Percentiles rank a stretch among this genome's conserved stretches.
Conservation (phyloP, 2,888 invertebrate species). For the Aporophyla nigra region DNA sequence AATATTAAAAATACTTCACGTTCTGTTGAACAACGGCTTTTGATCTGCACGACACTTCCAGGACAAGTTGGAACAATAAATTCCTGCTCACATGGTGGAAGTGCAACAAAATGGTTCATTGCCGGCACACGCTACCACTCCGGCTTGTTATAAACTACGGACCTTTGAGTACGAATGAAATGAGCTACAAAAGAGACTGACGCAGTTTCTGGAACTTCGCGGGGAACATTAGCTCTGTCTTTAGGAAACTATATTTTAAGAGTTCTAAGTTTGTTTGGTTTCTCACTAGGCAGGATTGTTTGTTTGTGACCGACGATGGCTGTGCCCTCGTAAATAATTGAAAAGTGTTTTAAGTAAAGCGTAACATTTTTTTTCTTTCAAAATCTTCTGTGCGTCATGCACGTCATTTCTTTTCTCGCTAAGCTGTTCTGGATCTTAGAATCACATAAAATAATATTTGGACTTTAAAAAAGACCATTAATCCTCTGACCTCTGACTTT, state of each 20-base stretch:
- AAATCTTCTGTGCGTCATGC: neutral
- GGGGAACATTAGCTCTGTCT: neutral
- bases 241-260: neutral
- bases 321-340: neutral
- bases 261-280: neutral
- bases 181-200: conserved; percentile 8
- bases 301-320: neutral
- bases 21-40: conserved; percentile 45
- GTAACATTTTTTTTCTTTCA: neutral
- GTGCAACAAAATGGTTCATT: conserved; percentile 64
- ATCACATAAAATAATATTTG: too few species aligned
- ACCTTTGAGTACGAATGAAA: conserved; percentile 28
- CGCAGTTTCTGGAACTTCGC: conserved; percentile 17
- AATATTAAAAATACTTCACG: conserved; percentile 62
- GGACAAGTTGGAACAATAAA: conserved; percentile 65
- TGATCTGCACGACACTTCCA: conserved; percentile 55
- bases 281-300: neutral
- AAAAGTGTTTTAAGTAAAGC: neutral
- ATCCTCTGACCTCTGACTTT: too few species aligned
- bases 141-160: conserved; percentile 62
- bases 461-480: too few species aligned
- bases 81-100: conserved; percentile 54
- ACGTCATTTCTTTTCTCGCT: neutral
- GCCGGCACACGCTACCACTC: conserved; percentile 60
- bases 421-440: conserved; percentile 6